Conservation (phyloP, 2,888 invertebrate genomes). For the Aphelenchoides bicaudatus region DNA sequence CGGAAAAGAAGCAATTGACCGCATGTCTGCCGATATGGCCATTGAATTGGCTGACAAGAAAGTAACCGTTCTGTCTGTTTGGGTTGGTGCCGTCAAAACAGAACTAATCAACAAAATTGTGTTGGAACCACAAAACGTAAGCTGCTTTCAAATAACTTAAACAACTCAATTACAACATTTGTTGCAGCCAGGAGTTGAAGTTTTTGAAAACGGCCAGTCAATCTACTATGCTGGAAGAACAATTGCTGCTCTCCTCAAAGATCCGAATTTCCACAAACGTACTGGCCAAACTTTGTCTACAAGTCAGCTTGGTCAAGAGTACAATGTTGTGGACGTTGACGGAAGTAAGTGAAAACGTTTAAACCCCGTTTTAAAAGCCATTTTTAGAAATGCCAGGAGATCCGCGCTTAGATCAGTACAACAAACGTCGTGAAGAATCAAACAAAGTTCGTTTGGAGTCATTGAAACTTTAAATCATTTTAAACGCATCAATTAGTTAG, state of each 20-base stretch:
- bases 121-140: slow-evolving; percentile 1
- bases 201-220: slow-evolving; percentile 8
- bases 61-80: slow-evolving; percentile 62
- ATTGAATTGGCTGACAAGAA: slow-evolving; percentile 60
- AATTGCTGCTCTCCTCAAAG: slow-evolving; percentile 5
- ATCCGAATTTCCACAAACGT: neutral
- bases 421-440: neutral
- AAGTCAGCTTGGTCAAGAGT: neutral
- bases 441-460: slow-evolving; percentile 1
- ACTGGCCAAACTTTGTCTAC: slow-evolving; percentile 2
- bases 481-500: too few species aligned
- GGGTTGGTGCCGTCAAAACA: slow-evolving; percentile 63
- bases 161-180: too few species aligned
- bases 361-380: neutral
- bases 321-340: neutral
- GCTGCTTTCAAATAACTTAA: neutral
- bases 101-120: slow-evolving; percentile 29
- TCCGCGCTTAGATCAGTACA: slow-evolving; percentile 14
- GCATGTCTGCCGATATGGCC: slow-evolving; percentile 64
- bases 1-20: slow-evolving; percentile 64
- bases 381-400: slow-evolving; percentile 5
- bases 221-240: slow-evolving; percentile 2
- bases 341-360: neutral
- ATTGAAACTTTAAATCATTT: slow-evolving; percentile 1
- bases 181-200: slow-evolving; percentile 3